Evolutionary conservation across 2,113 vertebrate genomes (phyloP), one percentile per base, ranked within the genome.

Genomic region (Neodontobutis hainanensis): DNA sequence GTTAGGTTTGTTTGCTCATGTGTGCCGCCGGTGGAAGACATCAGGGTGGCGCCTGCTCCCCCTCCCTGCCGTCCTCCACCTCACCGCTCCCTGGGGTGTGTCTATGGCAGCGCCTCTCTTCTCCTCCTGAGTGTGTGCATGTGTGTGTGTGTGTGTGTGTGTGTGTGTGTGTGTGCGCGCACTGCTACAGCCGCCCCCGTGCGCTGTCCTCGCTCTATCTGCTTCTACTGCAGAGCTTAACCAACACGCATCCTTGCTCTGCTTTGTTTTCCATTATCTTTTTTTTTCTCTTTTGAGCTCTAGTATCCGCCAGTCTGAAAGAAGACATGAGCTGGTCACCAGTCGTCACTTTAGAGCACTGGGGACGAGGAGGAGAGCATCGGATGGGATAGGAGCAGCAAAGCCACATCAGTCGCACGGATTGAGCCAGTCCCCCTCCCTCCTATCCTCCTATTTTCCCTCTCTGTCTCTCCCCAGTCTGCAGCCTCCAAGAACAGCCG

Each of bases 401-500:
- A 86, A 85, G 81, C 82, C 88, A 85, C 85, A 89, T 91, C 90
- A 86, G 70, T 90, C 83, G 88, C 73, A 70, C 68, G 81, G 81
- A 85, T 77, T 80, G 83, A 87, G 80, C 61, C n/a, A 72, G 46
- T 27, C 61, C 57, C 61, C 67, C 63, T 53, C 10, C 49, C 32
- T 53, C 47, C 40, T 35, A 45, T 53, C 63, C 65, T 66, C 70
- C 58, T 36, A 45, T 58, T 34, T 46, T 61, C 65, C 70, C 44
- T 68, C 70, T 44, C 68, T 53, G 61, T 81, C 83, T 82, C 86
- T 83, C 85, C 71, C 75, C 68, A 80, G 85, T 91, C 89, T 89
- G 90, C 90, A 92, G 89, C 83, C 90, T 91, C 87, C 86, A 89
- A 90, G 90, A 92, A 90, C 90, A 91, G 89, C 90, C 90, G 90